Evolutionary conservation across 2,797 vertebrate species (phyloP).

Genomic region (Miichthys miiuy): DNA sequence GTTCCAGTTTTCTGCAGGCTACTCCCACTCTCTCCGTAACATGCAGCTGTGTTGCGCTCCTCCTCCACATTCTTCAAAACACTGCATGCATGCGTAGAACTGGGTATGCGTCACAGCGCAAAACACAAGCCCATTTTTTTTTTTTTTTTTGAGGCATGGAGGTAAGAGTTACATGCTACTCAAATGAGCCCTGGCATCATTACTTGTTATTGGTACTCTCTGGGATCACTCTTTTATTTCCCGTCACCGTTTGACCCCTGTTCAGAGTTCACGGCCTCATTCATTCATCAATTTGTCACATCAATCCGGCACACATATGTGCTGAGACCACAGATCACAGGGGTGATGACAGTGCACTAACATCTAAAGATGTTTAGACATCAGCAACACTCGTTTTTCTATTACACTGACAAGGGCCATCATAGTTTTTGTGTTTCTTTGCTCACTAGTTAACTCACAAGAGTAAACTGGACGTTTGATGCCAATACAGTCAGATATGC

Average conservation of each 20-base stretch:
- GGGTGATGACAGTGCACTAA: slow-evolving; percentile 40
- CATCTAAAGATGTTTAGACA: slow-evolving; percentile 25
- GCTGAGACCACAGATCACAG: slow-evolving; percentile 26
- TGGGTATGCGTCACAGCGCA: not conserved
- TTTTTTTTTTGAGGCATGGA: not conserved
- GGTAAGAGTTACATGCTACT: not conserved
- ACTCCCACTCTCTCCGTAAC: slow-evolving; percentile 49
- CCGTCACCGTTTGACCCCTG: not conserved
- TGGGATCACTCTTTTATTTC: not conserved
- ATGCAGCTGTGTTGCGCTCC: slow-evolving; percentile 23
- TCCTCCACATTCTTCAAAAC: slow-evolving; percentile 36
- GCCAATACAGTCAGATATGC: not conserved
- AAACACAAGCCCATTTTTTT: not conserved
- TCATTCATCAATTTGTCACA: slow-evolving; percentile 8
- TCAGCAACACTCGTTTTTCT: slow-evolving; percentile 12
- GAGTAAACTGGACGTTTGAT: not conserved
- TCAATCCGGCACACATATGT: slow-evolving; percentile 18
- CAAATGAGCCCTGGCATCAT: too few relatives aligned
- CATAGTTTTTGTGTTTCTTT: not conserved
- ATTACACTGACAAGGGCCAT: not conserved
- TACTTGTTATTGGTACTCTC: too few relatives aligned
- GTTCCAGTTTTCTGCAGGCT: slow-evolving; percentile 62
- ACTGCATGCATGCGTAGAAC: slow-evolving; percentile 31
- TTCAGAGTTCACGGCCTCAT: slow-evolving; percentile 21
- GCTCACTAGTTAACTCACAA: not conserved